Percentiles rank a stretch among this genome's conserved stretches.
These are phyloP conservation scores for Florisuga fusca DNA, from an alignment of 2,797 vertebrate genomes.

Conservation along the genomic window DNA sequence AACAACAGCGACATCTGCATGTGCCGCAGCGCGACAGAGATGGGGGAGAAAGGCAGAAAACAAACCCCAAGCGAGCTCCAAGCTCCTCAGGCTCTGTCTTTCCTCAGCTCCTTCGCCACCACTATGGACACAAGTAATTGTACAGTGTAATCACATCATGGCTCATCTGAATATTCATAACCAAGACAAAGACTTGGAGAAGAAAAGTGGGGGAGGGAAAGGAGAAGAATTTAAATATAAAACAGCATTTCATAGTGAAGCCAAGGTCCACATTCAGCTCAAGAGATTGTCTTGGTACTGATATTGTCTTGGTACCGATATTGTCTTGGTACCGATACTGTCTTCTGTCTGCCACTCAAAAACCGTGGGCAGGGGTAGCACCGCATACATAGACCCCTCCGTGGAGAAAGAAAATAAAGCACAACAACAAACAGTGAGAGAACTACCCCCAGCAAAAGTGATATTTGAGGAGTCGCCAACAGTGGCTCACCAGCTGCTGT, in stretches of 20 bases:
- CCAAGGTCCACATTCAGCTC: constrained; percentile 54
- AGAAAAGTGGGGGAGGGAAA: constrained; percentile 64
- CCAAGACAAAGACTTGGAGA: constrained; percentile 80
- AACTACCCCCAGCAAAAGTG: constrained; percentile 72
- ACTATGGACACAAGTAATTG: constrained; percentile 83
- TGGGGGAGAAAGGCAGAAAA: constrained; percentile 65
- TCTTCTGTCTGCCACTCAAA: neutral
- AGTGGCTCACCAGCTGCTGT: constrained; percentile 79
- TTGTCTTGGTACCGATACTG: too few relatives aligned
- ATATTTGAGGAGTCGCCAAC: constrained; percentile 77
- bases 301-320: too few relatives aligned
- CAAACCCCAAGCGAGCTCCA: constrained; percentile 67
- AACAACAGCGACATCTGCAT: constrained; percentile 99
- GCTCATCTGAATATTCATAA: constrained; percentile 90
- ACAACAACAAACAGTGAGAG: constrained; percentile 44
- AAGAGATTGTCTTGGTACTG: constrained; percentile 38
- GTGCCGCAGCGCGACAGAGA: constrained; percentile 88
- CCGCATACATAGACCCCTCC: neutral
- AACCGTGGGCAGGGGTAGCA: neutral
- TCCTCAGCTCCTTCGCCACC: constrained; percentile 66
- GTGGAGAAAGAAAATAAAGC: constrained; percentile 55
- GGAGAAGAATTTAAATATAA: constrained; percentile 76
- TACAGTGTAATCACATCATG: constrained; percentile 85
- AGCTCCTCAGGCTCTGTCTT: constrained; percentile 66
- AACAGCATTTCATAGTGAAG: constrained; percentile 74